Evolutionary conservation across 2,797 vertebrate genomes (phyloP).

Genomic region (Notoglanidium macrostoma): DNA sequence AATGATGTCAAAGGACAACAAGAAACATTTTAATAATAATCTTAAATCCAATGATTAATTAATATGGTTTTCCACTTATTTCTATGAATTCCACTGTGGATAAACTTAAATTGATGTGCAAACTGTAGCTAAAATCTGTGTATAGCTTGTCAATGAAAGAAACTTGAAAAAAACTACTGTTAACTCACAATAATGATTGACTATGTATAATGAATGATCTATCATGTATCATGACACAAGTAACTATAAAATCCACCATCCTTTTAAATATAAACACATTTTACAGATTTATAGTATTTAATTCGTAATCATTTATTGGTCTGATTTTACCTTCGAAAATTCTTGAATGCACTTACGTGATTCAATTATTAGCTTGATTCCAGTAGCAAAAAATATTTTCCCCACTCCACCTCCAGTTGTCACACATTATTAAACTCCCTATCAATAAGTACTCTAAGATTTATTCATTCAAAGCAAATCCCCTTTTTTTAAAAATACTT

Average conservation of each 20-base stretch:
- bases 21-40: background rate
- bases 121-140: background rate
- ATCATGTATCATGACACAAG: background rate
- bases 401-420: background rate
- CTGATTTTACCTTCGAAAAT: too few species aligned
- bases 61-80: background rate
- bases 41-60: background rate
- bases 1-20: background rate
- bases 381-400: background rate
- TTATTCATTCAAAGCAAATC: background rate
- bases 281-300: background rate
- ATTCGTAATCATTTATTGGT: background rate
- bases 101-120: background rate
- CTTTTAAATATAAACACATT: background rate
- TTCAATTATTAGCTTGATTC: slow-evolving; percentile 42
- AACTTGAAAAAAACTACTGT: background rate
- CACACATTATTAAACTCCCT: background rate
- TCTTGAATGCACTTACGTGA: slow-evolving; percentile 33
- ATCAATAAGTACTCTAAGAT: background rate
- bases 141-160: background rate
- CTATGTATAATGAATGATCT: background rate
- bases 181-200: background rate
- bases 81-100: background rate
- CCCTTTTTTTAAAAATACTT: background rate
- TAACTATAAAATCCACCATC: background rate